A percentile compares a stretch with the other conserved stretches of the same genome.
Conservation (phyloP, 2,113 vertebrate species). For the Trichechus manatus region DNA sequence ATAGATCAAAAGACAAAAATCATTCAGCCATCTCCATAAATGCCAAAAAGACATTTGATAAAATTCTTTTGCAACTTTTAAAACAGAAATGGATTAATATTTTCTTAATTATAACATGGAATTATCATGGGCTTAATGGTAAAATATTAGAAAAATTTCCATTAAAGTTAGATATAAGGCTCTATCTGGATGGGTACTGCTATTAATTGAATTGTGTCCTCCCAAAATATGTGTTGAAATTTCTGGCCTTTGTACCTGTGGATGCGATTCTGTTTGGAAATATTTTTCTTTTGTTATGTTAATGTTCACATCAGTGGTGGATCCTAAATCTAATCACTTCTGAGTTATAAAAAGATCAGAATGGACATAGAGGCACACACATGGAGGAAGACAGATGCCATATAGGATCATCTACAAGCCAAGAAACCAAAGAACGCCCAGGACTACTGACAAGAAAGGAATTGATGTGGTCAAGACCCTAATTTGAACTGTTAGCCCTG, state of each 20-base stretch:
- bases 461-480: no score
- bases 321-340: not conserved
- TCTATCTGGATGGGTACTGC: no score
- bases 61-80: not conserved
- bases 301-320: not conserved
- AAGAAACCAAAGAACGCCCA: not conserved
- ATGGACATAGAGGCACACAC: not conserved
- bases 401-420: not conserved
- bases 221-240: no score
- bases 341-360: not conserved
- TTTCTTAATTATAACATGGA: not conserved
- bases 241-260: not conserved
- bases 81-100: not conserved
- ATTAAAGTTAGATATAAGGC: not conserved
- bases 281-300: not conserved
- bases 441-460: not conserved
- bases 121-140: not conserved
- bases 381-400: not conserved
- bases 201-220: no score
- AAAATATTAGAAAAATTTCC: not conserved
- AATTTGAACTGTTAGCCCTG: no score
- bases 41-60: not conserved
- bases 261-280: not conserved
- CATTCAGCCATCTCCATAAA: not conserved
- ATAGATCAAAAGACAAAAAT: not conserved